phyloP scores from a whole-genome alignment of 2,888 invertebrate genomes.

The Thymelicus acteon region DNA sequence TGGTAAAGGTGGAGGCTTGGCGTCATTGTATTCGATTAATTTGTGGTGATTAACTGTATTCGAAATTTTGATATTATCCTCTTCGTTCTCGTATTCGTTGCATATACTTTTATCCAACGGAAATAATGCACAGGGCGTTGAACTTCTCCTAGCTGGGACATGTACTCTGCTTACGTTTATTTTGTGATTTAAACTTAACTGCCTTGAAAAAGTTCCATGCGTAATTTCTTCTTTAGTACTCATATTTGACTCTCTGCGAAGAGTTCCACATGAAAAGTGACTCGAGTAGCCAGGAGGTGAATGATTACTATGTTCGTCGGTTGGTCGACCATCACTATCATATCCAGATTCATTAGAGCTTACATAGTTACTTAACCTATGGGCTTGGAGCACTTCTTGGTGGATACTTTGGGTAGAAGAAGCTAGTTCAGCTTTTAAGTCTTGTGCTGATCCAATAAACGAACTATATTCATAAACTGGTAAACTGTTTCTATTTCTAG shows the following conservation, averaged over 20 bases:
- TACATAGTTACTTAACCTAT: conserved; percentile 89
- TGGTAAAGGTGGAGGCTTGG: conserved; percentile 77
- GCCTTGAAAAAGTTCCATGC: conserved; percentile 71
- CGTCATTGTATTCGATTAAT: conserved; percentile 64
- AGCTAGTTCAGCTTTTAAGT: conserved; percentile 72
- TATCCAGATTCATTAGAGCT: conserved; percentile 94
- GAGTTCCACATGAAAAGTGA: conserved; percentile 67
- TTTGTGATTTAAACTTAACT: conserved; percentile 77
- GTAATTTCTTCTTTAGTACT: conserved; percentile 57
- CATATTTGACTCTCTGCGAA: conserved; percentile 51
- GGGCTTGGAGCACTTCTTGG: conserved; percentile 85
- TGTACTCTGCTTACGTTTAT: conserved; percentile 73
- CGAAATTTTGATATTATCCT: conserved; percentile 52
- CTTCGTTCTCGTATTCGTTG: conserved; percentile 67
- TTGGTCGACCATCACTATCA: conserved; percentile 89
- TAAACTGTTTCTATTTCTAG: conserved; percentile 79
- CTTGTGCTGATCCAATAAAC: conserved; percentile 69
- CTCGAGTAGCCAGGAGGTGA: conserved; percentile 82
- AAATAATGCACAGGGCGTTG: conserved; percentile 78
- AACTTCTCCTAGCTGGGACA: conserved; percentile 74
- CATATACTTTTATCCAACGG: conserved; percentile 67
- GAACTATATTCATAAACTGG: conserved; percentile 78
- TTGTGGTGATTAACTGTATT: conserved; percentile 45
- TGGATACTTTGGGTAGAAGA: conserved; percentile 82
- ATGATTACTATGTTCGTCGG: conserved; percentile 82